Evolutionary conservation across 2,113 vertebrate species (phyloP), one percentile per base, ranked within the genome.

Genomic region (Atlantisia rogersi): DNA sequence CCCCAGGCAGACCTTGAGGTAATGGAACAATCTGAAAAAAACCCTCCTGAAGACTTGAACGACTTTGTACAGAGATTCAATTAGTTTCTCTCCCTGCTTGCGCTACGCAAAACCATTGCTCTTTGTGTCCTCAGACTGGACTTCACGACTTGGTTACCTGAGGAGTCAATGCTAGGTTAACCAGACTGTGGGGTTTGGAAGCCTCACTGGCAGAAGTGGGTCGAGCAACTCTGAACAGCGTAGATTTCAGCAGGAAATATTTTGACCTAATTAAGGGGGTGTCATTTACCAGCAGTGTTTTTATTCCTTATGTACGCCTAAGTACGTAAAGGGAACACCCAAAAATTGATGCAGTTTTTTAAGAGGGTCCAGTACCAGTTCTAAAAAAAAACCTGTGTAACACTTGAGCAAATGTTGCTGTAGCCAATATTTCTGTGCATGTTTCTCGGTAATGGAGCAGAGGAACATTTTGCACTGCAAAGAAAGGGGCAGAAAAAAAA

Each of bases 401-500:
- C 32, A 19, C 10, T 40, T 58, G 40, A 82, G 25, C 8, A 39
- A n/a, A 58, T 12, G 22, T 16, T 12, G 24, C 21, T 40, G 15
- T 9, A 53, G 65, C 59, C n/a, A 35, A 0, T 74, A 22, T 62
- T 76, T 84, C 32, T 71, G 29, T 63, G 19, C 35, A 11, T 73
- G 31, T 64, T 91, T 84, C 67, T 69, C 8, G 5, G 18, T 26
- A 56, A 77, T 6, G 29, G 37, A 58, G 25, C 6, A 65, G 35
- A 82, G 20, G 13, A 86, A 52, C 18, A 35, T 9, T 58, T 95
- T 56, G 31, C 46, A 53, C 20, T 67, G 59, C 4, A 39, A 86
- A 75, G 64, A 88, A 18, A 0, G 0, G 4, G 11, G 20, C 8
- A 8, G 0, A 1, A 2, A 10, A 15, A 35, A 35, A 15, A 24